Percentiles rank a stretch among this genome's conserved stretches.
phyloP scores from a whole-genome alignment of 2,797 vertebrate species.

The Naso thynnoides region DNA sequence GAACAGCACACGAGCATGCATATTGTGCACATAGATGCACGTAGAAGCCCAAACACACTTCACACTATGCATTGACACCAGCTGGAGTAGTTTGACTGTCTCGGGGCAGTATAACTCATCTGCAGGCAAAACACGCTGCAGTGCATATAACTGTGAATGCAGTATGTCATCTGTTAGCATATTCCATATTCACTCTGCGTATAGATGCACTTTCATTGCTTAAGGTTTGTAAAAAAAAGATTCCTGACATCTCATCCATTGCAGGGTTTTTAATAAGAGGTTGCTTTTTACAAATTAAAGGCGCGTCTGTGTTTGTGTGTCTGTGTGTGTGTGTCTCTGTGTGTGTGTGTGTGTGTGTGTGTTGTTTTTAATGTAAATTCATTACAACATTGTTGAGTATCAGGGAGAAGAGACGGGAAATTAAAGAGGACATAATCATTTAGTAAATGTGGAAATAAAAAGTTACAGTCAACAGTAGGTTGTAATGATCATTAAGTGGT shows the following conservation, averaged over 20 bases:
- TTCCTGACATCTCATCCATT: slow-evolving; percentile 46
- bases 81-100: slow-evolving; percentile 39
- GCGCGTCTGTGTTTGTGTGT: slow-evolving; percentile 12
- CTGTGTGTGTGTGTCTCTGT: slow-evolving; percentile 20
- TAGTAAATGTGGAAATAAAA: slow-evolving; percentile 34
- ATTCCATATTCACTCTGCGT: slow-evolving; percentile 51
- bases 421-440: slow-evolving; percentile 35
- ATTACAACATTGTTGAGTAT: slow-evolving; percentile 43
- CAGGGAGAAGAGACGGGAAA: slow-evolving; percentile 32
- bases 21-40: slow-evolving; percentile 29
- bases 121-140: slow-evolving; percentile 29
- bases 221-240: slow-evolving; percentile 35
- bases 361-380: slow-evolving; percentile 21
- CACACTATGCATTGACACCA: slow-evolving; percentile 21
- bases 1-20: slow-evolving; percentile 53
- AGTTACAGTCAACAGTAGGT: slow-evolving; percentile 27
- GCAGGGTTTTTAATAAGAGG: slow-evolving; percentile 43
- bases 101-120: slow-evolving; percentile 42
- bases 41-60: slow-evolving; percentile 17
- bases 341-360: slow-evolving; percentile 14
- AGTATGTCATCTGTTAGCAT: slow-evolving; percentile 43
- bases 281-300: slow-evolving; percentile 45
- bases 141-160: slow-evolving; percentile 26
- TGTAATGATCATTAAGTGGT: slow-evolving; percentile 40
- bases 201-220: slow-evolving; percentile 41